phyloP scores from a whole-genome alignment of 2,113 vertebrate genomes.

The Salminus brasiliensis region DNA sequence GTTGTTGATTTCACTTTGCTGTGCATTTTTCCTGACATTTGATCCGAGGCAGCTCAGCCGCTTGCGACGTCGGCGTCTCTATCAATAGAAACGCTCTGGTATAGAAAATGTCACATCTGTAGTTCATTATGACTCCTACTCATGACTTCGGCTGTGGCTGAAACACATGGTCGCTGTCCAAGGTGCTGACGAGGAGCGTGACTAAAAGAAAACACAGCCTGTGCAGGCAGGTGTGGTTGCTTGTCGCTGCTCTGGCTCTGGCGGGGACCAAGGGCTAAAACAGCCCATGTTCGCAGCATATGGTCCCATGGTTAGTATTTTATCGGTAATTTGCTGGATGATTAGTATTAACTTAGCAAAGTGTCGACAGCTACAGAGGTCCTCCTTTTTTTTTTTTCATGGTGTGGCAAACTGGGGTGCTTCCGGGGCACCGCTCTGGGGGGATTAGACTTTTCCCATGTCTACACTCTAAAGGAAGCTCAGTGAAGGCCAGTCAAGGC shows the following conservation, averaged over 20 bases:
- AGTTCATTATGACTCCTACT: not conserved
- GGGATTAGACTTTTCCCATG: too few relatives aligned
- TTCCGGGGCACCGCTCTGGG: too few relatives aligned
- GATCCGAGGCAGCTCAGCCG: too few relatives aligned
- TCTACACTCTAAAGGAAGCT: too few relatives aligned
- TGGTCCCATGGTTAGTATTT: not conserved
- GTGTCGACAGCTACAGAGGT: not conserved
- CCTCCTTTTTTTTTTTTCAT: too few relatives aligned
- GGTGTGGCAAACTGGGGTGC: too few relatives aligned
- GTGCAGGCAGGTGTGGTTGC: not conserved
- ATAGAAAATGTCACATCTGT: not conserved
- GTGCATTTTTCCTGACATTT: too few relatives aligned
- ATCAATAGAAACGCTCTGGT: not conserved
- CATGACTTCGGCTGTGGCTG: not conserved
- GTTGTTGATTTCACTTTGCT: too few relatives aligned
- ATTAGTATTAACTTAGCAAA: not conserved
- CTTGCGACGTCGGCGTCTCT: not conserved
- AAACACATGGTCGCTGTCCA: conserved; percentile 1
- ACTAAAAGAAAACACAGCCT: too few relatives aligned
- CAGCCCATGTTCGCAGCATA: not conserved
- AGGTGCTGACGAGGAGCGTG: not conserved
- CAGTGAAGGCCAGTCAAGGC: too few relatives aligned
- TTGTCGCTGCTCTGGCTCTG: not conserved
- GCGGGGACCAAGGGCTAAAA: not conserved
- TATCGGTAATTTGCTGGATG: not conserved